phyloP scores from a whole-genome alignment of 2,113 vertebrate species.

The Pteropus alecto region DNA sequence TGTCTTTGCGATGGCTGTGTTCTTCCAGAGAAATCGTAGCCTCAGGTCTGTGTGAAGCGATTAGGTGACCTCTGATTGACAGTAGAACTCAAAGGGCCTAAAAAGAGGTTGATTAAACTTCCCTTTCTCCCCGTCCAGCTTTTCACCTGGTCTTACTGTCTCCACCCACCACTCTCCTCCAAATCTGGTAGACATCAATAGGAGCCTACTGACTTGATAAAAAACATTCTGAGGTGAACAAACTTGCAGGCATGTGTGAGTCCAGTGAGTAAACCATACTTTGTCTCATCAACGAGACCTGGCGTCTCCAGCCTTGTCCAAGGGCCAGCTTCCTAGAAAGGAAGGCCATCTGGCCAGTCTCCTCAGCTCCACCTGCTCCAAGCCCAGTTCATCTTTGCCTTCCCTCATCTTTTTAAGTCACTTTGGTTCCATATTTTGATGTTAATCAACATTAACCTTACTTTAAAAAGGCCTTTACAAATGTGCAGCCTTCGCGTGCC shows the following conservation, averaged over 20 bases:
- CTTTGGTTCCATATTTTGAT: slow-evolving; percentile 4
- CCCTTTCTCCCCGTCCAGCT: slow-evolving; percentile 58
- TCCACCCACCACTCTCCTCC: background rate
- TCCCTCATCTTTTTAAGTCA: background rate
- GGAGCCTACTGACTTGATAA: background rate
- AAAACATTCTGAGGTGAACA: background rate
- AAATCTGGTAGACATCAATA: background rate
- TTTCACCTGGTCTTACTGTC: slow-evolving; percentile 59
- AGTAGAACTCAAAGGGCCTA: background rate
- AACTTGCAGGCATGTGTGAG: background rate
- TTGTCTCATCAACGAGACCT: background rate
- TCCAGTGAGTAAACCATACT: background rate
- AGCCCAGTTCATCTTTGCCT: background rate
- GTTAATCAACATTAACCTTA: slow-evolving; percentile 39
- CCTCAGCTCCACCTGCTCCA: slow-evolving; percentile 22
- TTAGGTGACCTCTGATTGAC: slow-evolving; percentile 49
- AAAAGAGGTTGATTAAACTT: background rate
- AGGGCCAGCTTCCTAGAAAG: slow-evolving; percentile 55
- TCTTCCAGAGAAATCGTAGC: background rate
- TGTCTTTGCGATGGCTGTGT: background rate
- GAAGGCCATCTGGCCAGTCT: background rate
- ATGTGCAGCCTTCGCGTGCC: slow-evolving; percentile 74
- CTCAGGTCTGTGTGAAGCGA: slow-evolving; percentile 52
- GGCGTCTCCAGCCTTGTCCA: slow-evolving; percentile 49
- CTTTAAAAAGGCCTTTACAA: slow-evolving; percentile 61